Evolutionary conservation across 2,797 vertebrate genomes (phyloP), one percentile per base, ranked within the genome.

Genomic region (Megalops cyprinoides): DNA sequence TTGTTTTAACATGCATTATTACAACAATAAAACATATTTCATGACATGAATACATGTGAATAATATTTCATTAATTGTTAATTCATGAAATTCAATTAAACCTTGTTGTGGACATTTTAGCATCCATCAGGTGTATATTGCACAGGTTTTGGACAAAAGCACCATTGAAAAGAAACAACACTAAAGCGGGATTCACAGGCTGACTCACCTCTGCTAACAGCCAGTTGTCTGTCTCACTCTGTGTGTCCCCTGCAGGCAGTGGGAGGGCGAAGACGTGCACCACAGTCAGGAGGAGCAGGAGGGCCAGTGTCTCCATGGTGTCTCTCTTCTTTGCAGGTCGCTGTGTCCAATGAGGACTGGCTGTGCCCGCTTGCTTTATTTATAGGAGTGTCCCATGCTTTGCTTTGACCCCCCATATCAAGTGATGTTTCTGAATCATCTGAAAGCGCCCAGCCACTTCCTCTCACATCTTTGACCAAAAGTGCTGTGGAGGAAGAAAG

Each of bases 131-230:
- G 12, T 74, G 7, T 48, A 48, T 8, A 15, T 23, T 10, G 48
- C 14, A 62, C 5, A 20, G 39, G 73, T 18, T 4, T 55, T 58
- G 10, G 3, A 42, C 5, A 58, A 77, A 15, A 8, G n/a, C 46
- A 34, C 9, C 44, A 51, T 48, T 71, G 39, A 15, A 79, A 69
- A 25, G 48, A 28, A 56, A 58, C 20, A 39, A 23, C n/a, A 37
- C 69, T 14, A 34, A 10, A 51, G 39, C 20, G 37, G 9, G n/a
- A n/a, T 3, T 78, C 62, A 8, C 18, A 55, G 51, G 74, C 20
- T 15, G 65, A 31, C 67, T 23, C 93, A 99, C 98, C 96, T 98
- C 96, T 69, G 96, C 97, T 86, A 94, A 85, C 28, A 92, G 89
- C 82, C 86, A 51, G 14, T 94, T 90, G 76, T 96, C 90, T 14